A percentile compares a stretch with the other conserved stretches of the same genome.
Evolutionary conservation across 2,888 invertebrate species (phyloP).

Genomic region (Ctenicera cuprea): DNA sequence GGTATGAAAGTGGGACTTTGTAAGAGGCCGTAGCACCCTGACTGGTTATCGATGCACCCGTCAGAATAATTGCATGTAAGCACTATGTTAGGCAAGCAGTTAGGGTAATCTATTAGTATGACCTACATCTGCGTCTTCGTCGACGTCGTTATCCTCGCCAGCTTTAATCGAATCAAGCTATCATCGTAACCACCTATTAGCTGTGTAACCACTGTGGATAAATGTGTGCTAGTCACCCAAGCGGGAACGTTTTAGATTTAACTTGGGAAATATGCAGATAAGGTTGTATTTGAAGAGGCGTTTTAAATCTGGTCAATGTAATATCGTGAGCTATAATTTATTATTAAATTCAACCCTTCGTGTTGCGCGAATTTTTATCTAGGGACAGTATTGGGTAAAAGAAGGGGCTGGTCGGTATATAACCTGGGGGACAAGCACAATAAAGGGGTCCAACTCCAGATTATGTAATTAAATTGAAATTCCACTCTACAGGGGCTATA

Average conservation of each 20-base stretch:
- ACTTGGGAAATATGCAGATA: constrained; percentile 30
- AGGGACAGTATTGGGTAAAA: no score
- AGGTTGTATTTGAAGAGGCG: constrained; percentile 5
- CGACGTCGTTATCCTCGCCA: constrained; percentile 38
- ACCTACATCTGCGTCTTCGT: constrained; percentile 43
- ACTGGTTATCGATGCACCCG: constrained; percentile 46
- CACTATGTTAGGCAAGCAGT: constrained; percentile 42
- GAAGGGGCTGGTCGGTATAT: no score
- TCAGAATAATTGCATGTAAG: constrained; percentile 53
- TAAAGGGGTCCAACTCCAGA: no score
- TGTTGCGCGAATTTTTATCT: no score
- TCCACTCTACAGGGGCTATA: no score
- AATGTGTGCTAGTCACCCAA: constrained; percentile 36
- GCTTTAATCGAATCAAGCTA: constrained; percentile 45
- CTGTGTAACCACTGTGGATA: constrained; percentile 43
- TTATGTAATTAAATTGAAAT: no score
- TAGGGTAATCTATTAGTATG: constrained; percentile 47
- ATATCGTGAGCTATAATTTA: neutral
- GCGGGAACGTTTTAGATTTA: constrained; percentile 32
- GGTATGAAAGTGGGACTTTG: constrained; percentile 39
- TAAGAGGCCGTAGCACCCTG: constrained; percentile 20
- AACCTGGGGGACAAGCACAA: no score
- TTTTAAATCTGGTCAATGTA: neutral
- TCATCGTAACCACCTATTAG: constrained; percentile 48
- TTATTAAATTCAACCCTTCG: neutral